Evolutionary conservation across 2,888 invertebrate genomes (phyloP).

Genomic region (Drosophila fulvimacula): DNA sequence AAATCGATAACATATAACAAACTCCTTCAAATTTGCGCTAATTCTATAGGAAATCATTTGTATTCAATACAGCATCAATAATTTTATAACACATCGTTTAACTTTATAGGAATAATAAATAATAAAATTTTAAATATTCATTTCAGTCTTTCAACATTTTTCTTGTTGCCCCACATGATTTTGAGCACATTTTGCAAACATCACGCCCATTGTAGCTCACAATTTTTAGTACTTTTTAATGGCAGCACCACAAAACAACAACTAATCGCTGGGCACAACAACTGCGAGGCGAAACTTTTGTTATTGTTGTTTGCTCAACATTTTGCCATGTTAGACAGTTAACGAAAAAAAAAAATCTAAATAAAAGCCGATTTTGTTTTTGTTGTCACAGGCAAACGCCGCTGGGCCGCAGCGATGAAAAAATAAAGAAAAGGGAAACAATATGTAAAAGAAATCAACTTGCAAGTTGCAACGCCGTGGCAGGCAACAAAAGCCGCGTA

Average conservation of each 20-base stretch:
- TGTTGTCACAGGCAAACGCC: conserved; percentile 59
- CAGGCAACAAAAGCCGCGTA: conserved; percentile 59
- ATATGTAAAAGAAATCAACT: conserved; percentile 64
- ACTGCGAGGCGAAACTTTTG: conserved; percentile 15
- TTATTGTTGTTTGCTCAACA: conserved; percentile 23
- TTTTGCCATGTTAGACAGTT: conserved; percentile 64
- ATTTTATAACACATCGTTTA: too few species aligned
- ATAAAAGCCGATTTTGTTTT: conserved; percentile 44
- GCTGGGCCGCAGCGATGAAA: conserved; percentile 44
- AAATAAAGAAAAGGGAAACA: conserved; percentile 7
- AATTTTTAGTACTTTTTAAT: conserved; percentile 43
- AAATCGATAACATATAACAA: too few species aligned
- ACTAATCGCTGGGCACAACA: conserved; percentile 17
- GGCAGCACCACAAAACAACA: conserved; percentile 25
- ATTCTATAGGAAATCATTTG: too few species aligned
- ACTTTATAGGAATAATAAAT: too few species aligned
- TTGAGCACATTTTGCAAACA: not conserved
- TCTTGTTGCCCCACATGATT: not conserved
- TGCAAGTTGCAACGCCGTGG: conserved; percentile 51
- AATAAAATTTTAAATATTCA: too few species aligned
- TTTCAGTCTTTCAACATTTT: too few species aligned
- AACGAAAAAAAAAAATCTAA: conserved; percentile 59
- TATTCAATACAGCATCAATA: too few species aligned
- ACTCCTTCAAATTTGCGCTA: too few species aligned
- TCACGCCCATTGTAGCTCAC: conserved; percentile 22